Evolutionary conservation across 1,140 invertebrate genomes (phyloP).

Genomic region (Berghia stephanieae): DNA sequence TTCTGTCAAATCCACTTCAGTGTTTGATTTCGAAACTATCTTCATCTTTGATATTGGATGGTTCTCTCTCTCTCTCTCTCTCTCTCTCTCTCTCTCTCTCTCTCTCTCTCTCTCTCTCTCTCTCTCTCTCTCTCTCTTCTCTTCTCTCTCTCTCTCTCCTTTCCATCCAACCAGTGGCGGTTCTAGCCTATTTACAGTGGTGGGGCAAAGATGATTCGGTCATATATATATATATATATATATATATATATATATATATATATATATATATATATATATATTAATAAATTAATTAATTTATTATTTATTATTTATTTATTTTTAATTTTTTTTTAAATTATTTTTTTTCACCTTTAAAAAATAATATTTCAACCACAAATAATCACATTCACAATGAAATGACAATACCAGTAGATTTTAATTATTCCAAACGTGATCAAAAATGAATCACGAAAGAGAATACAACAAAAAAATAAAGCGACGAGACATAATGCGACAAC

Average conservation of each 20-base stretch:
- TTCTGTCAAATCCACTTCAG: slow-evolving; percentile 15
- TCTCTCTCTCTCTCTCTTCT: not conserved
- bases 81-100: not conserved
- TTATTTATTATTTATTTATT: no score
- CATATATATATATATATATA: not conserved
- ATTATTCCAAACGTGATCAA: no score
- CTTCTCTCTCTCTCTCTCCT: not conserved
- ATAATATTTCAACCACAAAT: no score
- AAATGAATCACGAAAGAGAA: no score
- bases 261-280: not conserved
- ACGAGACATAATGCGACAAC: no score
- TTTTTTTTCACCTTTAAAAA: no score
- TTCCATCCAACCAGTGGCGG: not conserved
- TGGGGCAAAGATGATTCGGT: not conserved
- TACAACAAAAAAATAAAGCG: no score
- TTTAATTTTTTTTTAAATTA: no score
- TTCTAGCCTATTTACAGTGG: not conserved
- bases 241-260: slow-evolving; percentile 14
- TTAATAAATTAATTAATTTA: not conserved
- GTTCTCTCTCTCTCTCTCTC: not conserved
- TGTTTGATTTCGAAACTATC: slow-evolving; percentile 13
- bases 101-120: not conserved
- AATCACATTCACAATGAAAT: no score
- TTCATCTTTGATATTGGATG: slow-evolving; percentile 14
- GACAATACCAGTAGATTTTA: no score